phyloP scores from a whole-genome alignment of 2,113 vertebrate genomes.

The Onychostoma macrolepis region DNA sequence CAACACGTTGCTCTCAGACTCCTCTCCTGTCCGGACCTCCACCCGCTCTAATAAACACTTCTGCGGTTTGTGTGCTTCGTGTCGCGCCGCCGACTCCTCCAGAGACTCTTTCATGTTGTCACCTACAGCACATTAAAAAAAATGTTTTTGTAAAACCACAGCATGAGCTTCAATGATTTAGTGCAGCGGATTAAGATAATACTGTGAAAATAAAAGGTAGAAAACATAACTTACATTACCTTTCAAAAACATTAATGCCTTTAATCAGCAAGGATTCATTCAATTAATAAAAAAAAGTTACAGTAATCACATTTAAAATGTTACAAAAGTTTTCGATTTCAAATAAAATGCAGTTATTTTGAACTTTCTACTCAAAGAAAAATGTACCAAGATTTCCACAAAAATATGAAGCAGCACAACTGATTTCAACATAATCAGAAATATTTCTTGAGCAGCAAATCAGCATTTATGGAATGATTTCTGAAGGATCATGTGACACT shows the following conservation, averaged over 20 bases:
- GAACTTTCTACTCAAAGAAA: no score
- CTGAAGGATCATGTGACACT: no score
- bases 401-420: no score
- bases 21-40: conserved; percentile 86
- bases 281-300: not conserved
- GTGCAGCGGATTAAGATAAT: not conserved
- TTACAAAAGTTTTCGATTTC: no score
- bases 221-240: not conserved
- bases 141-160: not conserved
- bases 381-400: no score
- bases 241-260: not conserved
- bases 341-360: no score
- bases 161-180: not conserved
- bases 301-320: no score
- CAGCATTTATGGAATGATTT: no score
- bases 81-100: conserved; percentile 86
- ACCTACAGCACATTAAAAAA: conserved; percentile 63
- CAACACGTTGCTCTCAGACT: conserved; percentile 84
- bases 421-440: no score
- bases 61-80: conserved; percentile 84
- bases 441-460: no score
- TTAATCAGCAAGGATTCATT: not conserved
- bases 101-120: conserved; percentile 81
- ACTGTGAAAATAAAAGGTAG: not conserved
- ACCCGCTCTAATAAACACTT: conserved; percentile 84